Evolutionary conservation across 1,140 invertebrate genomes (phyloP).

Genomic region (Schmidtea mediterranea): DNA sequence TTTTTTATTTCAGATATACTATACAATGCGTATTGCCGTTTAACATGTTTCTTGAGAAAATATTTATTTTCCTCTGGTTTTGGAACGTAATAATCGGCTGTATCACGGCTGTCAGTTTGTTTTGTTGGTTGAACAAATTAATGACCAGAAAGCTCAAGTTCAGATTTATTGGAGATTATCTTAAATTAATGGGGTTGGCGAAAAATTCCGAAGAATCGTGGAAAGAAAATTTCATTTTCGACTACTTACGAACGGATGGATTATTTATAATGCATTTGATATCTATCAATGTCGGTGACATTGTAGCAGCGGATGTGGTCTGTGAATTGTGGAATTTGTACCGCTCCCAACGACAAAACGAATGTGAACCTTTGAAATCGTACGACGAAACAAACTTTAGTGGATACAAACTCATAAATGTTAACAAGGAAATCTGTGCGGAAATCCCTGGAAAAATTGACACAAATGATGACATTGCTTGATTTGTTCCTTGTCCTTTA

Average conservation of each 20-base stretch:
- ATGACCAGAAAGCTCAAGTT: conserved; percentile 13
- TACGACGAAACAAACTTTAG: too few species aligned
- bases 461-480: too few species aligned
- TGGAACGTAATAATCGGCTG: conserved; percentile 12
- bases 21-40: conserved; percentile 9
- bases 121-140: conserved; percentile 16
- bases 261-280: conserved; percentile 10
- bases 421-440: too few species aligned
- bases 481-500: too few species aligned
- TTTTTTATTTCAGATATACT: conserved; percentile 3
- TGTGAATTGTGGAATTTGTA: conserved; percentile 2
- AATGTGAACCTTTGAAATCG: background rate
- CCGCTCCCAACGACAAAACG: background rate
- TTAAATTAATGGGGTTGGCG: conserved; percentile 3
- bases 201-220: conserved; percentile 3
- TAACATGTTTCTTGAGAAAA: conserved; percentile 9
- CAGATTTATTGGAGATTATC: conserved; percentile 25
- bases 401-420: too few species aligned
- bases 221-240: conserved; percentile 5
- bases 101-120: conserved; percentile 21
- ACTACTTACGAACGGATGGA: conserved; percentile 10
- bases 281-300: conserved; percentile 9
- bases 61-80: conserved; percentile 6
- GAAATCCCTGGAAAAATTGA: too few species aligned
- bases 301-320: conserved; percentile 9